Evolutionary conservation across 2,888 invertebrate genomes (phyloP).

Genomic region (Drosophila putrida): DNA sequence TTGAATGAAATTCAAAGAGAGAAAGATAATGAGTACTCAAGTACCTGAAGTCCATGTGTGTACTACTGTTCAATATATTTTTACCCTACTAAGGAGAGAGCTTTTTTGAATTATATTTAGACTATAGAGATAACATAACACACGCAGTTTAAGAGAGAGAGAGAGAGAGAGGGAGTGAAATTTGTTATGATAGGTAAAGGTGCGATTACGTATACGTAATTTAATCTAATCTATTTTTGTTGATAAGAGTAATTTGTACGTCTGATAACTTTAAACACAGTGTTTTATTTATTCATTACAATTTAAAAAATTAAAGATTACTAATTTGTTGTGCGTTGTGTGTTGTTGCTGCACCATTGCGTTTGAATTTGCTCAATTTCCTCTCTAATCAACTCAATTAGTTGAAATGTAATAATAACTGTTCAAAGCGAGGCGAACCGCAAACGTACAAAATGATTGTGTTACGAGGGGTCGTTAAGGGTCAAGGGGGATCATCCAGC

Average conservation of each 20-base stretch:
- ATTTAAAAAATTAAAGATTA: background rate
- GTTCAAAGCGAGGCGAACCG: constrained; percentile 59
- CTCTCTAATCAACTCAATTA: constrained; percentile 79
- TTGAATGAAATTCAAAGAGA: constrained; percentile 3
- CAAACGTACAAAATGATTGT: constrained; percentile 57
- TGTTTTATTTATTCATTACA: background rate
- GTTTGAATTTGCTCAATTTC: constrained; percentile 59
- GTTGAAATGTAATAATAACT: constrained; percentile 73
- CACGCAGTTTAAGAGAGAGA: background rate
- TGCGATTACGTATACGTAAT: background rate
- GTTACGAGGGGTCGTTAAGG: constrained; percentile 1
- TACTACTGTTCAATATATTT: too few species aligned
- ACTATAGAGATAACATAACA: background rate
- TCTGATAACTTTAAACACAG: background rate
- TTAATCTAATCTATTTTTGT: background rate
- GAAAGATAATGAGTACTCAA: background rate
- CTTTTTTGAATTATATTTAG: background rate
- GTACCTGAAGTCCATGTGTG: too few species aligned
- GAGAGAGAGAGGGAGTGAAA: background rate
- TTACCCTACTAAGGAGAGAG: background rate
- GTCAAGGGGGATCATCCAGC: background rate
- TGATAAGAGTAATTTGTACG: background rate
- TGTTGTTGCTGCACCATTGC: constrained; percentile 37
- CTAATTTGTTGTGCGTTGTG: constrained; percentile 22
- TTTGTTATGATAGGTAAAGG: background rate